These are phyloP conservation scores for Diploscapter pachys DNA, from an alignment of 1,140 invertebrate genomes.

Conservation along the genomic window DNA sequence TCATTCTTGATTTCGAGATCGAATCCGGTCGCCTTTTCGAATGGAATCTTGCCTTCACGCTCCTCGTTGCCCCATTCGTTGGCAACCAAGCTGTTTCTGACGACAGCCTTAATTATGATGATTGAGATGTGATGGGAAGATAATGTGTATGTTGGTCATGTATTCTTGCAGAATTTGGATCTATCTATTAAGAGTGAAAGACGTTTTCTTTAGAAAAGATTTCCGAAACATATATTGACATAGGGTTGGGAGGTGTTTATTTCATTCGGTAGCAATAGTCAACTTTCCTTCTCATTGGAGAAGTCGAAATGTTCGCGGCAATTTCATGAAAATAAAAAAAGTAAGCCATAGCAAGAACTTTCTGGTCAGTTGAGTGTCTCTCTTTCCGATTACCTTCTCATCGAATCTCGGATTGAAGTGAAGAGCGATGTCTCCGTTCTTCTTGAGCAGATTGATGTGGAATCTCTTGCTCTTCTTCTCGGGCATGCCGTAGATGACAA, in stretches of 20 bases:
- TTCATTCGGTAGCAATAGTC: too few relatives aligned
- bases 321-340: too few relatives aligned
- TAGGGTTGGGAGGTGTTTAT: too few relatives aligned
- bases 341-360: too few relatives aligned
- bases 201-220: too few relatives aligned
- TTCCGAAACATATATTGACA: too few relatives aligned
- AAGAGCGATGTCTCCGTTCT: constrained; percentile 57
- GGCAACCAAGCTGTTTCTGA: constrained; percentile 50
- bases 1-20: constrained; percentile 55
- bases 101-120: constrained; percentile 40
- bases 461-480: constrained; percentile 58
- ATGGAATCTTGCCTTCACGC: constrained; percentile 49
- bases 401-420: constrained; percentile 57
- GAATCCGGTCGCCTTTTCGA: constrained; percentile 52
- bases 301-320: too few relatives aligned
- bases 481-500: constrained; percentile 52
- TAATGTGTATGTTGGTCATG: not conserved
- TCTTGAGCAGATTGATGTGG: constrained; percentile 56
- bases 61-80: constrained; percentile 57
- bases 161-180: too few relatives aligned
- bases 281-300: too few relatives aligned
- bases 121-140: not conserved
- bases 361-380: too few relatives aligned
- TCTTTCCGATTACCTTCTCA: constrained; percentile 44
- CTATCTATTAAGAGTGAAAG: too few relatives aligned